These are phyloP conservation scores for Diaprepes abbreviatus DNA, from an alignment of 2,888 invertebrate genomes.

Conservation along the genomic window DNA sequence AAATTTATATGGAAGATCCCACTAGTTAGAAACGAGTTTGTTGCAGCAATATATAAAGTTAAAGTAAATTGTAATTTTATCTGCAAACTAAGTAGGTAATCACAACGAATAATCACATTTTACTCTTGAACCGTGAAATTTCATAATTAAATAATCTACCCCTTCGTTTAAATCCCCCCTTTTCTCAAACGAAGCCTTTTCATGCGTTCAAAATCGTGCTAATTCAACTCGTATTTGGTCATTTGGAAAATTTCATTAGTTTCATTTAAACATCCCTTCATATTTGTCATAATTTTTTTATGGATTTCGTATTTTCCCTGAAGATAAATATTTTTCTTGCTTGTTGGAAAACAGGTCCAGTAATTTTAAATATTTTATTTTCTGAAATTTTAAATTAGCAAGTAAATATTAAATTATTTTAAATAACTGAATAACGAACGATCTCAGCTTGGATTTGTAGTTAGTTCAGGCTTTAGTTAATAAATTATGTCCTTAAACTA, in stretches of 20 bases:
- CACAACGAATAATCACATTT: conserved; percentile 32
- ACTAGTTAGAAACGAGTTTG: too few relatives aligned
- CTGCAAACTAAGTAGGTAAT: conserved; percentile 23
- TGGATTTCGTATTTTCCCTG: too few relatives aligned
- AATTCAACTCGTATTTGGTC: conserved; percentile 44
- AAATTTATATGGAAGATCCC: too few relatives aligned
- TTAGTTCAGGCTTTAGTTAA: too few relatives aligned
- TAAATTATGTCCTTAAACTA: too few relatives aligned
- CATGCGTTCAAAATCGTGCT: conserved; percentile 33
- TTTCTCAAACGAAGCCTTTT: conserved; percentile 21
- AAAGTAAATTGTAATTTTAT: neutral
- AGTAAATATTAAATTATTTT: too few relatives aligned
- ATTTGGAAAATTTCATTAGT: conserved; percentile 44
- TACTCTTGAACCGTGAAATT: conserved; percentile 39
- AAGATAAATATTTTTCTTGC: too few relatives aligned
- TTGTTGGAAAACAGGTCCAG: too few relatives aligned
- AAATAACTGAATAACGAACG: too few relatives aligned
- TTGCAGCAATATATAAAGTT: neutral
- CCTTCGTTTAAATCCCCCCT: conserved; percentile 31
- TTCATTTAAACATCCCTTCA: conserved; percentile 31
- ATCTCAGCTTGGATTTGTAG: too few relatives aligned
- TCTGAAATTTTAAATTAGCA: too few relatives aligned
- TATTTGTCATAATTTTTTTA: conserved; percentile 3
- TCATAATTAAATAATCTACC: conserved; percentile 45
- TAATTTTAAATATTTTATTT: too few relatives aligned